phyloP scores from a whole-genome alignment of 23 tunicate genomes.

The Aplidium turbinatum region DNA sequence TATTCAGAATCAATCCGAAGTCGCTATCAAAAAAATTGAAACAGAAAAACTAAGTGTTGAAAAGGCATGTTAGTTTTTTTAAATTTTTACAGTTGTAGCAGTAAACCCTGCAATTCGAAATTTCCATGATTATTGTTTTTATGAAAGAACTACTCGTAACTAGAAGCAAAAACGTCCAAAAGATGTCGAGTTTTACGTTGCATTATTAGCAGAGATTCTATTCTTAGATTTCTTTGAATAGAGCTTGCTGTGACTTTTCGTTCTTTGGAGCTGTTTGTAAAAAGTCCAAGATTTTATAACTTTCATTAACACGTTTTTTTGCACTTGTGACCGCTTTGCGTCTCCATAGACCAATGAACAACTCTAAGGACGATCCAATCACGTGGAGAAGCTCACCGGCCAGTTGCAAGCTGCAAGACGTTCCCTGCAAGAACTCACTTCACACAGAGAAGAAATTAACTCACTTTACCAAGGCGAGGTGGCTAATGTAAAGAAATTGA shows the following conservation, averaged over 20 bases:
- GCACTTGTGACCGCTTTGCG: not conserved
- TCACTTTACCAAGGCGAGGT: constrained; percentile 16
- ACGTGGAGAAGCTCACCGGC: constrained; percentile 37
- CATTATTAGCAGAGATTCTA: no score
- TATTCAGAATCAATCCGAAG: constrained; percentile 9
- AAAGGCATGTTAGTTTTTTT: constrained; percentile 4
- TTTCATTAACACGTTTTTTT: not conserved
- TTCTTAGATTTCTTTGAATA: no score
- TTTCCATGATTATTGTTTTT: no score
- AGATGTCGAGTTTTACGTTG: no score
- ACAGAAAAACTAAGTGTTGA: constrained; percentile 12
- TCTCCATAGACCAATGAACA: constrained; percentile 28
- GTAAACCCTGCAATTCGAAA: no score
- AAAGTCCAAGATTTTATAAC: no score
- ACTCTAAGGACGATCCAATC: constrained; percentile 45
- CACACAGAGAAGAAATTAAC: constrained; percentile 30
- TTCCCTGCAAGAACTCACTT: constrained; percentile 22
- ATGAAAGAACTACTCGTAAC: no score
- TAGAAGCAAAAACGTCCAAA: no score
- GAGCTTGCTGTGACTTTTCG: no score
- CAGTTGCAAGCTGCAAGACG: constrained; percentile 34
- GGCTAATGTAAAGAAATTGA: not conserved
- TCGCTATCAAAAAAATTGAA: constrained; percentile 18
- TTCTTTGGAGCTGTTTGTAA: no score
- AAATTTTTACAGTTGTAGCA: no score